Base-by-base conservation (phyloP, 2,888 invertebrate genomes). In the Apotomis capreana region DNA sequence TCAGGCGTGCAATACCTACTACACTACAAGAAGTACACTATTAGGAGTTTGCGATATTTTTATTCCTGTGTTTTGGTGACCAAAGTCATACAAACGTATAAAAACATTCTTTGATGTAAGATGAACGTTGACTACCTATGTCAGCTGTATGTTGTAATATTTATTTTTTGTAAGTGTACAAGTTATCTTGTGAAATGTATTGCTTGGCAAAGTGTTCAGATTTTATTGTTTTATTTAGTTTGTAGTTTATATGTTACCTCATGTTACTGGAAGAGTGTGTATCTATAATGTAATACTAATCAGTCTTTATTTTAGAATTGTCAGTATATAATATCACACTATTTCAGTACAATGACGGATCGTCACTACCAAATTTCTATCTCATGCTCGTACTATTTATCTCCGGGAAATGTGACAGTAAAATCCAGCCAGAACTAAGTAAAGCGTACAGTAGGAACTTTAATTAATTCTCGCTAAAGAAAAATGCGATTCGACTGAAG, bases 1-100 rank as follows among this genome's bases (percentile, higher is more conserved):
- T 63, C 59, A 70, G 65, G 74, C 75, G 75, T 76, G 75, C 75
- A 70, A 67, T 75, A 74, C 73, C 70, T 74, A 71, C 57, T 54
- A 55, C 46, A 63, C 61, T 69, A 70, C 54, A 5, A 62, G 62
- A 67, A 55, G n/a, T 57, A 26, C 54, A 46, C 61, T 46, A 55
- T 60, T 49, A 36, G 36, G 36, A 46, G 26, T 57, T 36, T 46
- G 55, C n/a, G 26, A 57, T 64, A 36, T 49, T 12, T 15, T 55
- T 36, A 13, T 65, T 2, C 44, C 64, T 54, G n/a, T 37, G 26
- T 54, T 55, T 26, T 55, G n/a, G 44, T 57, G 26, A 65, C 46
- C 44, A 26, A 46, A 10, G 13, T 26, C 55, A 8, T n/a, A 46
- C 9, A 57, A 26, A 55, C 55, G 26, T 26, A 61, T 6, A 54